Evolutionary conservation across 2,888 invertebrate species (phyloP), one percentile per base, ranked within the genome.

Genomic region (Kuschelorhynchus macadamiae): DNA sequence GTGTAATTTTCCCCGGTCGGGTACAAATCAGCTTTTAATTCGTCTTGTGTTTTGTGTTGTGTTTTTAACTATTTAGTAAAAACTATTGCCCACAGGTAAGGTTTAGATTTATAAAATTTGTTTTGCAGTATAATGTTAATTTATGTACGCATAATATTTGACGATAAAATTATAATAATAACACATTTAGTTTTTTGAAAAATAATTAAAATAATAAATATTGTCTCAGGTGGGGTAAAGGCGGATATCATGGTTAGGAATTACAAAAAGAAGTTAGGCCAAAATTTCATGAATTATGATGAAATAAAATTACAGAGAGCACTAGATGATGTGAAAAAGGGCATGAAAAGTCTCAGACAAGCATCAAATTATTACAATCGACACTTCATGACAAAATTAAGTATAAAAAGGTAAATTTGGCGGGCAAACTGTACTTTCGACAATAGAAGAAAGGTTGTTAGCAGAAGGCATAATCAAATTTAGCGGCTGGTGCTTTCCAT

Each of bases 181-280:
- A n/a, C n/a, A n/a, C n/a, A n/a, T n/a, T n/a, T n/a, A n/a, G n/a
- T n/a, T n/a, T n/a, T n/a, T n/a, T n/a, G n/a, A n/a, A n/a, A n/a
- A n/a, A n/a, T n/a, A n/a, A n/a, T n/a, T n/a, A n/a, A n/a, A n/a
- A n/a, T n/a, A n/a, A n/a, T n/a, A n/a, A n/a, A n/a, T n/a, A n/a
- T n/a, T n/a, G n/a, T 2, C 18, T 12, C 18, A 17, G 3, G 17
- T 14, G 50, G 32, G 11, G 57, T 46, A 30, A 57, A 57, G 46
- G 17, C 57, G 57, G 57, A 57, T 46, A 57, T 30, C 57, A 57
- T 57, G 57, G 57, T 17, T 3, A 5, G 25, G 7, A 57, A 20
- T 7, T 57, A 57, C 17, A 44, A 46, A 25, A 57, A 57, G 46
- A 46, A 57, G 17, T 25, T 57, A 25, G 57, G 57, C 5, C 1